Percentiles rank a stretch among this genome's conserved stretches.
These are phyloP conservation scores for Rana temporaria DNA, from an alignment of 2,113 vertebrate genomes.

Conservation along the genomic window DNA sequence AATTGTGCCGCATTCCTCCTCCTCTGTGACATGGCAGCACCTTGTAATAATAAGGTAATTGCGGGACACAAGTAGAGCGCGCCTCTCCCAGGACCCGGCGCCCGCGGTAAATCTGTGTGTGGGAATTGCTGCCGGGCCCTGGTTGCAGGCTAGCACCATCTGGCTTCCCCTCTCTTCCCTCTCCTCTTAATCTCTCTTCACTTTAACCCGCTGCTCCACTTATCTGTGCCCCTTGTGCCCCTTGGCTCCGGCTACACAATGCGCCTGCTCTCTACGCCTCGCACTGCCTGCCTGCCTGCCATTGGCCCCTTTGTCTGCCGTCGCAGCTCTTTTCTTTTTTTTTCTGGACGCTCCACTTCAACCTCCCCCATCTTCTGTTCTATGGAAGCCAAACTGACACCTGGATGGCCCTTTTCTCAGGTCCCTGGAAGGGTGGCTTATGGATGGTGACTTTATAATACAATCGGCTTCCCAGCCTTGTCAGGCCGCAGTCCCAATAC, in stretches of 20 bases:
- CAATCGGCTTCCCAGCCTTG: not conserved
- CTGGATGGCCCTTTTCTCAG: conserved; percentile 45
- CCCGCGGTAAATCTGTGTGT: conserved; percentile 51
- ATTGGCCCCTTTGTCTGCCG: conserved; percentile 22
- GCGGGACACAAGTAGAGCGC: conserved; percentile 4
- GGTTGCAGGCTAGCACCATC: conserved; percentile 49
- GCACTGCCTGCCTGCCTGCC: not conserved
- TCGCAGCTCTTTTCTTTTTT: not conserved
- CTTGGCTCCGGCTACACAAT: conserved; percentile 48
- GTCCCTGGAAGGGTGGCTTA: conserved; percentile 34
- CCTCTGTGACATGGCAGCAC: conserved; percentile 4
- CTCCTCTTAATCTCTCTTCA: conserved; percentile 55
- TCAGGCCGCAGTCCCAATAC: not conserved
- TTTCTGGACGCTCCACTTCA: conserved; percentile 31
- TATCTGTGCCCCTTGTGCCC: conserved; percentile 54
- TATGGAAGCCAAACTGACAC: not conserved
- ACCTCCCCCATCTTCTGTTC: not conserved
- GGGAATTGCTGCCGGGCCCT: conserved; percentile 38
- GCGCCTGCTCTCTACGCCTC: conserved; percentile 17
- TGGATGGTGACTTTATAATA: conserved; percentile 29
- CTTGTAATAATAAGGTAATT: conserved; percentile 17
- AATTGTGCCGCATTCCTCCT: conserved; percentile 22
- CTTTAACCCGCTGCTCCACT: conserved; percentile 50
- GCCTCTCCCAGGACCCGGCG: conserved; percentile 23
- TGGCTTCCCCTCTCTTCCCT: conserved; percentile 44